Evolutionary conservation across 2,797 vertebrate genomes (phyloP).

Genomic region (Hyperoplus immaculatus): DNA sequence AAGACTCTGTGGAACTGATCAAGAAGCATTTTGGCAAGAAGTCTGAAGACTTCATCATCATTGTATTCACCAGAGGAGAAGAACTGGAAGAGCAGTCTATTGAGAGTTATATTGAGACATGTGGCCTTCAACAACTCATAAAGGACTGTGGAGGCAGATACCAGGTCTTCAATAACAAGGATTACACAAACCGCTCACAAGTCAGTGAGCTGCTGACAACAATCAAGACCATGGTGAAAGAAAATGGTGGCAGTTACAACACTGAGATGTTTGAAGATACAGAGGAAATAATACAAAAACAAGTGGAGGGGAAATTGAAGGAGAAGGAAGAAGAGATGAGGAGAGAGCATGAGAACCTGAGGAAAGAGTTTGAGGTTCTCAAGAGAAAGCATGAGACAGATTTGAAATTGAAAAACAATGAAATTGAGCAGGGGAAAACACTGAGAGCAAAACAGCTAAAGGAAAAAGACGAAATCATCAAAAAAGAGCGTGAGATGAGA

Average conservation of each 20-base stretch:
- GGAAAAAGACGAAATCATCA: background rate
- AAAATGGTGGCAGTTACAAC: slow-evolving; percentile 22
- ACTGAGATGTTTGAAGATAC: slow-evolving; percentile 5
- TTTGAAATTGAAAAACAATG: no score
- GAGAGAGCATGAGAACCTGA: background rate
- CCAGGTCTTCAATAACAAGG: slow-evolving; percentile 46
- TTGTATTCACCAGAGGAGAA: slow-evolving; percentile 36
- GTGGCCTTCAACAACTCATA: slow-evolving; percentile 16
- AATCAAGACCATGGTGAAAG: slow-evolving; percentile 9
- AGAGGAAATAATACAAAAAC: background rate
- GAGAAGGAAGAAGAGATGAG: background rate
- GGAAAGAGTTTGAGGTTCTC: background rate
- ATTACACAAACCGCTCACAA: slow-evolving; percentile 17
- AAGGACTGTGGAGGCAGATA: background rate
- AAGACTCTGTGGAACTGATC: background rate
- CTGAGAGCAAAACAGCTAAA: background rate
- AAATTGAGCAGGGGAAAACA: background rate
- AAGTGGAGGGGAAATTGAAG: background rate
- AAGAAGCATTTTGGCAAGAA: slow-evolving; percentile 12
- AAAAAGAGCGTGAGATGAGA: background rate
- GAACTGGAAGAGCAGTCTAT: background rate
- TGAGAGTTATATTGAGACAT: background rate
- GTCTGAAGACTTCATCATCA: slow-evolving; percentile 23
- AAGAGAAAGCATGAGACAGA: background rate
- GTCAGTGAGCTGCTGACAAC: slow-evolving; percentile 41